Conservation (phyloP, 2,113 vertebrate species). For the Cochlearius cochlearius region DNA sequence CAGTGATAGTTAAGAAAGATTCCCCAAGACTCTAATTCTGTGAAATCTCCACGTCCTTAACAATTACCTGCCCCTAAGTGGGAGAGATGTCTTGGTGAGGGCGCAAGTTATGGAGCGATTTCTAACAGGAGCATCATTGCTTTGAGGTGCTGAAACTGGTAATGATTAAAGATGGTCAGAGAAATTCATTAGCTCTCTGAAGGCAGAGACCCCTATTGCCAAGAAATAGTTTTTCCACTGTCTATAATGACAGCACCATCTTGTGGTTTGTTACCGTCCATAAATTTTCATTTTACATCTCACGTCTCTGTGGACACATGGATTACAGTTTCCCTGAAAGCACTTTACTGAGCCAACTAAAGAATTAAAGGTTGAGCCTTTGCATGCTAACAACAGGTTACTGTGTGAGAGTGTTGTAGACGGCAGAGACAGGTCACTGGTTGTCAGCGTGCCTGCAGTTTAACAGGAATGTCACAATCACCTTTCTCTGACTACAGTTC, state of each 20-base stretch:
- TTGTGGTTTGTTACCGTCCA: not conserved
- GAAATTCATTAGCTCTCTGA: not conserved
- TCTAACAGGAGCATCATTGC: not conserved
- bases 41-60: not conserved
- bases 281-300: not conserved
- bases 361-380: not conserved
- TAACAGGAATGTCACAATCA: not conserved
- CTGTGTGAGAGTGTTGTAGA: not conserved
- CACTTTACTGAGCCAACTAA: not conserved
- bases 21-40: not conserved
- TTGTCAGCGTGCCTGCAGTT: not conserved
- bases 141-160: not conserved
- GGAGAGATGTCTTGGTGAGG: not conserved
- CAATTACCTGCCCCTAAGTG: not conserved
- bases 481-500: not conserved
- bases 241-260: slow-evolving; percentile 36
- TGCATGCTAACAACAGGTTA: not conserved
- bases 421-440: not conserved
- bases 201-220: accelerated
- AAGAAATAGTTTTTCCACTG: not conserved
- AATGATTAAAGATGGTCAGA: not conserved
- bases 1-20: accelerated
- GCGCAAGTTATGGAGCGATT: not conserved
- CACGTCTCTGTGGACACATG: not conserved
- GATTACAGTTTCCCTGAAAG: not conserved